These are phyloP conservation scores for Azorinus chamasolen DNA, from an alignment of 2,888 invertebrate species.

Conservation along the genomic window DNA sequence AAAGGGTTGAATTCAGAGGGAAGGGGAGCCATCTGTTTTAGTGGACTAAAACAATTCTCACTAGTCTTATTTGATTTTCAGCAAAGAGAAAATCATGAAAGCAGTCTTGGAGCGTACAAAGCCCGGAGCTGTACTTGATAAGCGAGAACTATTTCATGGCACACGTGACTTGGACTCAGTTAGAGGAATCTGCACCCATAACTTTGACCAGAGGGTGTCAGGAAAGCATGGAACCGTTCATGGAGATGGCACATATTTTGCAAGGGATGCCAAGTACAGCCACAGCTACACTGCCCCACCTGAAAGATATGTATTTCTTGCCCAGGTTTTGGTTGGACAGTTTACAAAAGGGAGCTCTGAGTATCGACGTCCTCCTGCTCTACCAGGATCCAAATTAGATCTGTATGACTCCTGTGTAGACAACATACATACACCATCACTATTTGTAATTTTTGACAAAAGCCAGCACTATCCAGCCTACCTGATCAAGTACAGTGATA, in stretches of 20 bases:
- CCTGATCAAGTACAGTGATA: conserved; percentile 65
- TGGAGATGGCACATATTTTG: conserved; percentile 77
- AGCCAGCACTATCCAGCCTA: conserved; percentile 78
- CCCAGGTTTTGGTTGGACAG: conserved; percentile 75
- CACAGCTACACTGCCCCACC: conserved; percentile 53
- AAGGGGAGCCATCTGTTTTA: no score
- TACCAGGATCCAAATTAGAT: conserved; percentile 52
- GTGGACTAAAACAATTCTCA: no score
- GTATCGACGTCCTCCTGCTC: conserved; percentile 68
- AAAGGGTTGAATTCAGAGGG: no score
- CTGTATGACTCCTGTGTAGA: conserved; percentile 79
- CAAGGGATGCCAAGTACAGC: conserved; percentile 67
- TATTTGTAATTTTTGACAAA: conserved; percentile 75
- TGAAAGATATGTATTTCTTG: conserved; percentile 71
- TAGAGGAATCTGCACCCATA: conserved; percentile 71
- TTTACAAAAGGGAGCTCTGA: conserved; percentile 61
- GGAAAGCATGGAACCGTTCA: conserved; percentile 75
- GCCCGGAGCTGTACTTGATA: conserved; percentile 32
- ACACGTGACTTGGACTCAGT: conserved; percentile 66
- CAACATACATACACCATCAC: conserved; percentile 59
- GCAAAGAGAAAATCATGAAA: conserved; percentile 48
- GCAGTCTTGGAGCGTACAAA: conserved; percentile 16
- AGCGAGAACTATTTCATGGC: conserved; percentile 74
- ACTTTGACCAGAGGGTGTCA: conserved; percentile 73
- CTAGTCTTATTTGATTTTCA: conserved; percentile 34